Evolutionary conservation across 2,797 vertebrate species (phyloP), one percentile per base, ranked within the genome.

Genomic region (Labeo calbasu): DNA sequence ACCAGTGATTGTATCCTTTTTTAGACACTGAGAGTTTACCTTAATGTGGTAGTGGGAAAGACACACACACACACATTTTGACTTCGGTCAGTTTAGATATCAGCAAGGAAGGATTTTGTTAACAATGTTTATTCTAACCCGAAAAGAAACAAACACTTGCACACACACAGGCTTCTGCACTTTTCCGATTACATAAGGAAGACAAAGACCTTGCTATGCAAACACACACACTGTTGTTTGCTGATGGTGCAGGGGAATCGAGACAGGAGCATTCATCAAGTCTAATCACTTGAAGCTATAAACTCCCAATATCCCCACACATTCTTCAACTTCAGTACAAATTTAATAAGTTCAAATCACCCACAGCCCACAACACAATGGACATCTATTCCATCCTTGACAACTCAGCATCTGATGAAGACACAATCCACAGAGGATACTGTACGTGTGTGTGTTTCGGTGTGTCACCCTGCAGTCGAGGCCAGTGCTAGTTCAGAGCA

Each of bases 181-280:
- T 61, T 53, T 53, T 59, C 43, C 13, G 28, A 63, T 17, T 50
- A 51, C 70, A 82, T 65, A 75, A 65, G 70, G 32, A 53, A 65
- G 23, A 78, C 75, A 77, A 63, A 81, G 70, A 36, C 57, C 59
- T 73, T 65, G 21, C 28, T 40, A 51, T 40, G 80, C 70, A 81
- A 72, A 81, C 77, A 81, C 71, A 59, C 77, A 43, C 53, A 72
- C 53, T 32, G 43, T 75, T 72, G 48, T 72, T 85, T 84, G 79
- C 85, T 88, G 85, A 85, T 70, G 69, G 71, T 83, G 87, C 83
- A 73, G 40, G 19, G 68, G 32, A 84, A 48, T 69, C 57, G 80
- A 83, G 83, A 81, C 85, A 84, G 71, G 48, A 50, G 59, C 77
- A 85, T 87, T 88, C 70, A 88, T 88, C 85, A 87, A 85, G 40